A percentile compares a stretch with the other conserved stretches of the same genome.
These are phyloP conservation scores for Drosophila testacea DNA, from an alignment of 2,888 invertebrate genomes.

Conservation along the genomic window DNA sequence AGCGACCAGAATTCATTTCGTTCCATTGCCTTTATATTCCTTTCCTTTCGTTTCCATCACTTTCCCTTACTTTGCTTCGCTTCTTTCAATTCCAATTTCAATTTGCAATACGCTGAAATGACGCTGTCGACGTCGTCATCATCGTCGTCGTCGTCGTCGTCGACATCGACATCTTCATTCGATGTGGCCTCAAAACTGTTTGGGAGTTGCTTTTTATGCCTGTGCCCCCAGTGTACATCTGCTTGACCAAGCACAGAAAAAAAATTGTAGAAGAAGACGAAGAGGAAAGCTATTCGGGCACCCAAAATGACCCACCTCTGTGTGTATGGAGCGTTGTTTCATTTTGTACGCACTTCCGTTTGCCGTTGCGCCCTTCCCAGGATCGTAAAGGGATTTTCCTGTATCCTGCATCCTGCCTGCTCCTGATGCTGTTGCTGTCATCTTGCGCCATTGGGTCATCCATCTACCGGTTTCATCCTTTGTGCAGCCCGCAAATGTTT, in stretches of 20 bases:
- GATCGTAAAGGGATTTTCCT: constrained; percentile 80
- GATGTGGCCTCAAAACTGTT: constrained; percentile 49
- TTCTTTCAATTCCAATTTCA: constrained; percentile 80
- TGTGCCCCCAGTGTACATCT: constrained; percentile 52
- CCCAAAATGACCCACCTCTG: constrained; percentile 32
- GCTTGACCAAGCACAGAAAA: constrained; percentile 76
- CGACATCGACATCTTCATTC: constrained; percentile 54
- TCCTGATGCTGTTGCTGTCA: constrained; percentile 63
- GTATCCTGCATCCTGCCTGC: constrained; percentile 65
- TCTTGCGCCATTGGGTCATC: constrained; percentile 82
- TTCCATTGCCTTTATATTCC: constrained; percentile 46
- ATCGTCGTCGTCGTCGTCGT: constrained; percentile 14
- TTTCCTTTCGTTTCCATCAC: constrained; percentile 24
- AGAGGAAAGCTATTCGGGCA: constrained; percentile 35
- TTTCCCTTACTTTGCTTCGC: constrained; percentile 58
- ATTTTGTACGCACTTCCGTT: constrained; percentile 81
- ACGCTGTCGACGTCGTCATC: constrained; percentile 45
- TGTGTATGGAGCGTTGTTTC: constrained; percentile 57
- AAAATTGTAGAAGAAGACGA: constrained; percentile 15
- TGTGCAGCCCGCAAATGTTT: constrained; percentile 79
- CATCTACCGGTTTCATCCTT: constrained; percentile 77
- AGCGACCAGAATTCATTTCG: constrained; percentile 74
- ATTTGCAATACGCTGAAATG: constrained; percentile 75
- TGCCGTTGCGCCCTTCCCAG: constrained; percentile 28
- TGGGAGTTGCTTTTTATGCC: constrained; percentile 34